phyloP scores from a whole-genome alignment of 2,113 vertebrate genomes.

The Syrrhaptes paradoxus region DNA sequence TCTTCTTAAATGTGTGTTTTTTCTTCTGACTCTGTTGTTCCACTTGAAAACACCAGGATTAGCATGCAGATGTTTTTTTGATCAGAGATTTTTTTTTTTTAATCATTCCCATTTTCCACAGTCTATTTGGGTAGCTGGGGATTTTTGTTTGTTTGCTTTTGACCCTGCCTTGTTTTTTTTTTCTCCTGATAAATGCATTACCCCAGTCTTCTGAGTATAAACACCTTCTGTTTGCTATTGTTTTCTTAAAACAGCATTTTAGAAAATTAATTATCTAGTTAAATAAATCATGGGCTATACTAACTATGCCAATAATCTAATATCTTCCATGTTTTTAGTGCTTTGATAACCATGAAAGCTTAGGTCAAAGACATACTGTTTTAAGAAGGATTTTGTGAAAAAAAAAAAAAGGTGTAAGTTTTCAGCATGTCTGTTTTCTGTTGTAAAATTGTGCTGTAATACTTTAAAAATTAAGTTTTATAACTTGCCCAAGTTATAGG shows the following conservation, averaged over 20 bases:
- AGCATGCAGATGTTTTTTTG: constrained; percentile 66
- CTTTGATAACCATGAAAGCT: background rate
- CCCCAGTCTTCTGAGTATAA: constrained; percentile 24
- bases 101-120: constrained; percentile 43
- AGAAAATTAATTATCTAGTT: background rate
- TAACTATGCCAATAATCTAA: background rate
- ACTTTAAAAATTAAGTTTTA: background rate
- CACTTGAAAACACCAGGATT: constrained; percentile 67
- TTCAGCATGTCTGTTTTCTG: background rate
- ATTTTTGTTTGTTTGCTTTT: constrained; percentile 14
- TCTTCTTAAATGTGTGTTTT: constrained; percentile 40
- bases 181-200: background rate
- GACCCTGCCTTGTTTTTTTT: background rate
- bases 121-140: constrained; percentile 34
- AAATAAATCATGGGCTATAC: background rate
- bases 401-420: background rate
- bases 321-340: background rate
- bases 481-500: background rate
- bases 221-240: constrained; percentile 25
- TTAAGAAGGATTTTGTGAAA: background rate
- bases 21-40: constrained; percentile 39
- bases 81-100: constrained; percentile 22
- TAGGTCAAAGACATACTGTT: background rate
- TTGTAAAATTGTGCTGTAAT: background rate
- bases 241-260: background rate